Conservation (phyloP, 1,140 invertebrate genomes). For the Trissolcus basalis region DNA sequence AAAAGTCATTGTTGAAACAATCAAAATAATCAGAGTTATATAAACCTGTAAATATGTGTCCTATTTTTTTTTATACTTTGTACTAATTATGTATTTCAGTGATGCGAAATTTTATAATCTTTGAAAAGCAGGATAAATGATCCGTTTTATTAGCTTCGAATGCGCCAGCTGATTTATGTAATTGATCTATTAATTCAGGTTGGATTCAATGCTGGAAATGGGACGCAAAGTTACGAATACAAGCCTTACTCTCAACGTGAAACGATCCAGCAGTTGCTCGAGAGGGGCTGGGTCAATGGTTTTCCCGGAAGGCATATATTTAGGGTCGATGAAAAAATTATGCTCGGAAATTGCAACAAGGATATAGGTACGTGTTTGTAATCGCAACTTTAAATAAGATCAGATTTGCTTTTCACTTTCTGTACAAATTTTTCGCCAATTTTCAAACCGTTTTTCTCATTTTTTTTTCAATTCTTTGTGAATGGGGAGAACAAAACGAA, state of each 20-base stretch:
- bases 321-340: conserved; percentile 95
- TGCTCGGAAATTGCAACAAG: conserved; percentile 93
- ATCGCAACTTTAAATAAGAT: neutral
- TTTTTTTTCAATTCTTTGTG: too few relatives aligned
- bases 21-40: too few relatives aligned
- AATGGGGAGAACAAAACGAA: too few relatives aligned
- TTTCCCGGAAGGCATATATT: conserved; percentile 94
- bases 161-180: conserved; percentile 30
- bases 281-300: conserved; percentile 90
- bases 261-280: conserved; percentile 87
- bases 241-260: conserved; percentile 92
- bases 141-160: neutral
- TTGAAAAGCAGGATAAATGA: neutral
- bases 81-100: too few relatives aligned
- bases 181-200: conserved; percentile 78
- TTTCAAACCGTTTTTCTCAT: too few relatives aligned
- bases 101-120: too few relatives aligned
- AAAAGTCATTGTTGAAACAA: too few relatives aligned
- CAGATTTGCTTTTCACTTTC: too few relatives aligned
- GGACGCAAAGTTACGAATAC: conserved; percentile 92
- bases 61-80: too few relatives aligned
- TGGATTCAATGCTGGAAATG: conserved; percentile 97
- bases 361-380: conserved; percentile 82
- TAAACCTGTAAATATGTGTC: too few relatives aligned
- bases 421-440: too few relatives aligned